Base-by-base conservation (phyloP, 1,140 invertebrate species). In the Drosophila triauraria region DNA sequence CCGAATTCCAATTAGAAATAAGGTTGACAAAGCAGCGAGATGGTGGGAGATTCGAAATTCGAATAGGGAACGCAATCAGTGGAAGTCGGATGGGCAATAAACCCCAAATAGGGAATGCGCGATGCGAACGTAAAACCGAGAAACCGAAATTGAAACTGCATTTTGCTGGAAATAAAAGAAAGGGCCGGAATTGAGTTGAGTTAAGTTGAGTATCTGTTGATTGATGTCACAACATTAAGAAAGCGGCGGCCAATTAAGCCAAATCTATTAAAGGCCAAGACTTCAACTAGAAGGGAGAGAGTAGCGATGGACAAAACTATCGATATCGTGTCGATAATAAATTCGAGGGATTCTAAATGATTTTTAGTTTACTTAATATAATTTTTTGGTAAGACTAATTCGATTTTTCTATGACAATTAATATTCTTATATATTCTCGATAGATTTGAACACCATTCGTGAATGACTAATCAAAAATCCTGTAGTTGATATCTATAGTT, bases 171-270 rank as follows among this genome's bases (percentile, higher is more conserved):
- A 67, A 43, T 51, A 46, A 48, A 47, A 56, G 38, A 77, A 75
- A 46, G 68, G 38, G 62, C 38, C 42, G 10, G 62, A 70, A 70
- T 70, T 67, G 62, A 47, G 48, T 54, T 46, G 60, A 59, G 40
- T 59, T 40, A n/a, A 47, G 43, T 40, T 83, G 79, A 88, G 77
- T 80, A 76, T 68, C 80, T 78, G 84, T 72, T 88, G 84, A 88
- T 90, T 90, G 85, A 88, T 88, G 84, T 88, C 69, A 62, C 78
- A 84, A 84, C 84, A 84, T 88, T 79, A 84, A 72, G 67, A 72
- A 90, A 90, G 70, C 80, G 67, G 78, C 78, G 64, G 75, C 81
- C 85, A 90, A 90, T 90, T 90, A 90, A 90, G 85, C 64, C 50
- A 90, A 76, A 90, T 85, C 85, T 88, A 90, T 88, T 62, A 75